Percentiles rank a stretch among this genome's conserved stretches.
Evolutionary conservation across 2,113 vertebrate genomes (phyloP).

Genomic region (Crotalus helleri): DNA sequence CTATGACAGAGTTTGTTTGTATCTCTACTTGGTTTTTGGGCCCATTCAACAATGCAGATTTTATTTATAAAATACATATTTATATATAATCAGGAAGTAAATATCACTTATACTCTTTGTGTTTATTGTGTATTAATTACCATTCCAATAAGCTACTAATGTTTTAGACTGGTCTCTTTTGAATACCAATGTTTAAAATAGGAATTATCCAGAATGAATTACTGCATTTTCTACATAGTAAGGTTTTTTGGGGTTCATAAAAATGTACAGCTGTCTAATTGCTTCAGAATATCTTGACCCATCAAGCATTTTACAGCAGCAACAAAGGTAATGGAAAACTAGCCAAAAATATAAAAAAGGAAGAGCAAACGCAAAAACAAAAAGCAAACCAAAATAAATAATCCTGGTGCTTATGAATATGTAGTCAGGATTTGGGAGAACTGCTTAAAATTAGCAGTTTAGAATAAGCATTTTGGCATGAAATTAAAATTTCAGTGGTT

Average conservation of each 20-base stretch:
- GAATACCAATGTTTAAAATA: constrained; percentile 5
- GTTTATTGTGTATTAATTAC: constrained; percentile 18
- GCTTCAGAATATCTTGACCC: neutral
- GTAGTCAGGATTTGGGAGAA: neutral
- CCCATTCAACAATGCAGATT: neutral
- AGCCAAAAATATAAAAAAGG: neutral
- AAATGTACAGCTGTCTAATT: constrained; percentile 9
- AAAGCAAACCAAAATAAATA: neutral
- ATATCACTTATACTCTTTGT: constrained; percentile 21
- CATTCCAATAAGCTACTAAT: neutral
- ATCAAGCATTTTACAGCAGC: neutral
- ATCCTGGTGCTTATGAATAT: neutral
- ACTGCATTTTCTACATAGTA: neutral
- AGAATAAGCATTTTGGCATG: neutral
- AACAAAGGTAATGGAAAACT: neutral
- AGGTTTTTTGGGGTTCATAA: neutral
- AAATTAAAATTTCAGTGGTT: neutral
- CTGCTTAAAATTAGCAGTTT: neutral
- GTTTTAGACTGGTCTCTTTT: constrained; percentile 9
- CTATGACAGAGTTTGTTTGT: neutral
- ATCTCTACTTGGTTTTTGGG: neutral
- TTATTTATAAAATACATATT: neutral
- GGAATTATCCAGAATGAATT: constrained; percentile 13
- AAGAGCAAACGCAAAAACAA: neutral
- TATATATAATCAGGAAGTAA: neutral